Evolutionary conservation across 2,888 invertebrate species (phyloP).

Genomic region (Eupithecia subumbrata): DNA sequence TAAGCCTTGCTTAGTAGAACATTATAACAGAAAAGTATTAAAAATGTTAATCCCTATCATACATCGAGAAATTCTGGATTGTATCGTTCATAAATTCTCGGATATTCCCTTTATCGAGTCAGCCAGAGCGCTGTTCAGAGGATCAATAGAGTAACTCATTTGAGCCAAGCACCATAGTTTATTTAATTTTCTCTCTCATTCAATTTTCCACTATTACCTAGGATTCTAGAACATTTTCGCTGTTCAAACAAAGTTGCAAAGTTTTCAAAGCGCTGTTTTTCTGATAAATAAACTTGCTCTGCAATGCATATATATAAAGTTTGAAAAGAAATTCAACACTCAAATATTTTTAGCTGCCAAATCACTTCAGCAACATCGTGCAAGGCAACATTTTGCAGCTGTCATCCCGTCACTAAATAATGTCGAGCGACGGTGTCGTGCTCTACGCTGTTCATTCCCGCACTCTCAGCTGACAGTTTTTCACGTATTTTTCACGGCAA

Average conservation of each 20-base stretch:
- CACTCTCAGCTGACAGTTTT: conserved; percentile 32
- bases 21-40: neutral
- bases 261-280: conserved; percentile 10
- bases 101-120: conserved; percentile 23
- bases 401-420: conserved; percentile 43
- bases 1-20: neutral
- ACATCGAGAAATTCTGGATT: neutral
- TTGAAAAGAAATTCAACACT: neutral
- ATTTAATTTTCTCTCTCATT: neutral
- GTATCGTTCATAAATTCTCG: conserved; percentile 23
- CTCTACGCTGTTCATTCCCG: conserved; percentile 19
- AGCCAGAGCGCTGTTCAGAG: conserved; percentile 11
- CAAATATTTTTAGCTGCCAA: conserved; percentile 18
- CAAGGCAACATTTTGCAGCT: conserved; percentile 42
- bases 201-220: neutral
- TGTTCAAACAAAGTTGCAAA: neutral
- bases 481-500: conserved; percentile 22
- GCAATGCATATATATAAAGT: conserved; percentile 11
- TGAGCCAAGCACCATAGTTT: neutral
- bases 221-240: conserved; percentile 1
- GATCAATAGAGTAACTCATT: neutral
- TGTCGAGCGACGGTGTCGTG: conserved; percentile 34
- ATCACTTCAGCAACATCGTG: conserved; percentile 12
- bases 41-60: neutral
- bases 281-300: neutral